Percentiles rank a stretch among this genome's conserved stretches.
phyloP scores from a whole-genome alignment of 2,113 vertebrate species.

The Raphicerus campestris region DNA sequence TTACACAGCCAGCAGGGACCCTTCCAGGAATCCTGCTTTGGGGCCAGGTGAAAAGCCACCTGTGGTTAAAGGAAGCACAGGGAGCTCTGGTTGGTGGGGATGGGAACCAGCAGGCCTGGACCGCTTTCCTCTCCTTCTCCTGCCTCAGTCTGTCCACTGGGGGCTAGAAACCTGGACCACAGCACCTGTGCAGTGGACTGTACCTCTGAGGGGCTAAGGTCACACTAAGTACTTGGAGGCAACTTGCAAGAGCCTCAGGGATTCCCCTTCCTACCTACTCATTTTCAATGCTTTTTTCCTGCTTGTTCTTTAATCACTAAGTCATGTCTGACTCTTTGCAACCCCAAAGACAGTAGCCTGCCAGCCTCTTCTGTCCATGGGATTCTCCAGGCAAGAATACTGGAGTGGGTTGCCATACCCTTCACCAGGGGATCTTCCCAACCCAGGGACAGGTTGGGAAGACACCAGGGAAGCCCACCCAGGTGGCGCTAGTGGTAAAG shows the following conservation, averaged over 20 bases:
- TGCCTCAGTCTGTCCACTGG: not conserved
- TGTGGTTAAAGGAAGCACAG: not conserved
- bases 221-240: not conserved
- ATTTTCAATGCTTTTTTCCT: not conserved
- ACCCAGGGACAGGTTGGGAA: not conserved
- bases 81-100: not conserved
- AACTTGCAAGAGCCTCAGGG: not conserved
- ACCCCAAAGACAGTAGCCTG: not conserved
- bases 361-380: not conserved
- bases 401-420: not conserved
- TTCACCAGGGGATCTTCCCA: not conserved
- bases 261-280: not conserved
- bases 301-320: not conserved
- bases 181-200: fast-evolving
- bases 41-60: not conserved
- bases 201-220: not conserved
- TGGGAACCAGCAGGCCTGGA: not conserved
- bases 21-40: no score
- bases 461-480: not conserved
- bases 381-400: not conserved
- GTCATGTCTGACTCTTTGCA: not conserved
- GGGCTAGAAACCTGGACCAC: fast-evolving
- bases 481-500: not conserved
- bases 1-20: not conserved
- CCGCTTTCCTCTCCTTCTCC: no score